Base-by-base conservation (phyloP, 2,888 invertebrate genomes). In the Ennomos fuscantarius region DNA sequence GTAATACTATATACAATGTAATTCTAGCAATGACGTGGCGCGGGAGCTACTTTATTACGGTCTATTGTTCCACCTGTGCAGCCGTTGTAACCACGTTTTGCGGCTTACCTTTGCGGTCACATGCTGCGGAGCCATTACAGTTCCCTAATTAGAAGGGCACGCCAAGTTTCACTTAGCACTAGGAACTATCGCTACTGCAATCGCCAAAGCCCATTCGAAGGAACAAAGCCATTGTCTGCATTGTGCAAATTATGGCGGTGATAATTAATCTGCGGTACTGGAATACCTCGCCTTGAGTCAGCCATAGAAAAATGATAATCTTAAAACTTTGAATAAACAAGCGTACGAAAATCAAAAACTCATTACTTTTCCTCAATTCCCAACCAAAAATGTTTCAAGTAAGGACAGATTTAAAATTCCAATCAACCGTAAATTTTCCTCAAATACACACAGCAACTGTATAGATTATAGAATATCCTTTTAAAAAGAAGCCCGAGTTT, bases 101-200 rank as follows among this genome's bases (percentile, higher is more conserved):
- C 55, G 81, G 85, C 73, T 78, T 77, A 69, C 81, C 79, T 80
- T 79, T 74, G 75, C 70, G 75, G 76, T 67, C 76, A 75, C 81
- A 81, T 72, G 72, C 74, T 77, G 76, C 65, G 70, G 60, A 63
- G 72, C 75, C 72, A 76, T 83, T 82, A 78, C 71, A 72, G 68
- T 70, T 76, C 72, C 80, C 73, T 84, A 84, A 88, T 89, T 86
- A 84, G 80, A 78, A 78, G 81, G 75, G 74, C 68, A 56, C 37
- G 60, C 69, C 69, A 68, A 70, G 67, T 72, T 75, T 69, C 66
- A 71, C 67, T 65, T 66, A 61, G 50, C 61, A 67, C 66, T 50
- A 57, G 60, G 60, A 72, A 69, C 70, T 74, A 76, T 73, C 69
- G 63, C 63, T 61, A 51, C 24, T 54, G 63, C 68, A 63, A 76